Evolutionary conservation across 1,140 invertebrate species (phyloP).

Genomic region (Heterodera carotae): DNA sequence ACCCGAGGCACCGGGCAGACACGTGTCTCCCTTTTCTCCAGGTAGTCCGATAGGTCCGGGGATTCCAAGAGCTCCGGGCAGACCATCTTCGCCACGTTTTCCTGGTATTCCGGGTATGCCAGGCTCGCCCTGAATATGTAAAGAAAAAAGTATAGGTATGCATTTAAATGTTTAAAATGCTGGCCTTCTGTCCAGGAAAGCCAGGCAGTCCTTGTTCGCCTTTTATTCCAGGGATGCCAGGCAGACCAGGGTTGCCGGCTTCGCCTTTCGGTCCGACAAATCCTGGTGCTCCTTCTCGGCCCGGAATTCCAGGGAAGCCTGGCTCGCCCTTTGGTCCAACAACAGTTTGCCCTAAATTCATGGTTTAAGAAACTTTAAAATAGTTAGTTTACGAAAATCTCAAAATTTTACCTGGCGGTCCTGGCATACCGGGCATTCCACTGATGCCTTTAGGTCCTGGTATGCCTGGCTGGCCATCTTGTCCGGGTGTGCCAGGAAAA

Average conservation of each 20-base stretch:
- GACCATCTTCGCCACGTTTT: slow-evolving; percentile 55
- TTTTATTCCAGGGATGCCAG: slow-evolving; percentile 56
- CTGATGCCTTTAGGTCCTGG: slow-evolving; percentile 45
- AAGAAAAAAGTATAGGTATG: too few species aligned
- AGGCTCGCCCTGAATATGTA: slow-evolving; percentile 33
- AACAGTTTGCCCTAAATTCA: slow-evolving; percentile 37
- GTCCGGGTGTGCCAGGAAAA: slow-evolving; percentile 64
- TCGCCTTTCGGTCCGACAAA: slow-evolving; percentile 47
- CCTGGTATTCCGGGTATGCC: slow-evolving; percentile 51
- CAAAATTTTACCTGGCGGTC: slow-evolving; percentile 66
- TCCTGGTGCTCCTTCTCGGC: slow-evolving; percentile 54
- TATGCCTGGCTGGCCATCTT: slow-evolving; percentile 67
- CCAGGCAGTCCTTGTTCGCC: slow-evolving; percentile 63
- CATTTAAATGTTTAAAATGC: slow-evolving; percentile 22
- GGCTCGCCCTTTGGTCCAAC: slow-evolving; percentile 52
- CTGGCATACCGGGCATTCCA: slow-evolving; percentile 63
- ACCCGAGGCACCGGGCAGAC: slow-evolving; percentile 50
- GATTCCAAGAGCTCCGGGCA: slow-evolving; percentile 53
- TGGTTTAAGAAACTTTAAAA: not conserved
- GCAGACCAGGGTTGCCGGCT: slow-evolving; percentile 57
- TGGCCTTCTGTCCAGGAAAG: slow-evolving; percentile 56
- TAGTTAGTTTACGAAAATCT: slow-evolving; percentile 60
- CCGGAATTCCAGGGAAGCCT: slow-evolving; percentile 62
- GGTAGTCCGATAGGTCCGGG: slow-evolving; percentile 44
- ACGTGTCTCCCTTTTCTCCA: slow-evolving; percentile 44